Conservation (phyloP, 1,140 invertebrate species). For the Macrobrachium nipponense region DNA sequence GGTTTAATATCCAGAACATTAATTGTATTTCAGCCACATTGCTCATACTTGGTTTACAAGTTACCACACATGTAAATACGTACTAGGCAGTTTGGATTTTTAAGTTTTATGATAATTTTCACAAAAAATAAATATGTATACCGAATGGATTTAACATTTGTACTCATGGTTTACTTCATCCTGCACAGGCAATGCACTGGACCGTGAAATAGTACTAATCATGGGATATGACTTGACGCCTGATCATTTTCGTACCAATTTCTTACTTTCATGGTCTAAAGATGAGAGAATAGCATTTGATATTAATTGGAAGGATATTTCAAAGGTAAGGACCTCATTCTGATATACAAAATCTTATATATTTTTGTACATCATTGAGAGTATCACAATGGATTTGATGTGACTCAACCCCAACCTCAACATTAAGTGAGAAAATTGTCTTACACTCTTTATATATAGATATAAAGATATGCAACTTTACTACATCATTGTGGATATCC, state of each 20-base stretch:
- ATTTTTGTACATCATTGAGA: not conserved
- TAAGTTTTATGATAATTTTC: too few relatives aligned
- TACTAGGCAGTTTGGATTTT: too few relatives aligned
- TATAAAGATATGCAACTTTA: not conserved
- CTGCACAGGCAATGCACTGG: constrained; percentile 27
- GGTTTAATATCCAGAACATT: too few relatives aligned
- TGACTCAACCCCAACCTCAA: too few relatives aligned
- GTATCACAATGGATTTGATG: too few relatives aligned
- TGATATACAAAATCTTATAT: not conserved
- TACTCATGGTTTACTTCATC: not conserved
- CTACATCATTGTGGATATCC: too few relatives aligned
- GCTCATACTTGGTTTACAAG: not conserved
- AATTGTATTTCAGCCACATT: too few relatives aligned
- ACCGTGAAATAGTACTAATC: constrained; percentile 56
- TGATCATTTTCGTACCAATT: constrained; percentile 64
- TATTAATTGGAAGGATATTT: constrained; percentile 63
- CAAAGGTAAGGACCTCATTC: constrained; percentile 14
- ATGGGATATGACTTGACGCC: constrained; percentile 57
- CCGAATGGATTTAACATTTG: too few relatives aligned
- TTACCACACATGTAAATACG: too few relatives aligned
- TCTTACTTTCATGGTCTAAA: constrained; percentile 65
- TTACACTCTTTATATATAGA: too few relatives aligned
- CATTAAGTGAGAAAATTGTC: too few relatives aligned
- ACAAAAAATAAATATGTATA: too few relatives aligned
- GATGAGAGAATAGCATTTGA: constrained; percentile 64